Evolutionary conservation across 2,888 invertebrate genomes (phyloP).

Genomic region (Chymomyza caudatula): DNA sequence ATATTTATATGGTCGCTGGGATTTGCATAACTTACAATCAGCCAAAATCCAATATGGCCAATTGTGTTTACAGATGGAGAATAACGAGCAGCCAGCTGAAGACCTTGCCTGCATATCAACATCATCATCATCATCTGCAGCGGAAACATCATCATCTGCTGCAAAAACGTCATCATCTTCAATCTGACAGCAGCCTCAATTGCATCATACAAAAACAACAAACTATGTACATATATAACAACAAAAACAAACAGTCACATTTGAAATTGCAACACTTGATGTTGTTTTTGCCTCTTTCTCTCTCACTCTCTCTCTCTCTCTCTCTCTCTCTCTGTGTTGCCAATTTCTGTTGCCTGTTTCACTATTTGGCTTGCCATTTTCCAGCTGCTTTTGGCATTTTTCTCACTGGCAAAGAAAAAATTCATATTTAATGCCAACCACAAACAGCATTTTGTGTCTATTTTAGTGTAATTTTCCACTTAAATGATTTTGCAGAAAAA

Average conservation of each 20-base stretch:
- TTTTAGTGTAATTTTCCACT: constrained; percentile 70
- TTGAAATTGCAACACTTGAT: background rate
- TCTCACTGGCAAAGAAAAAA: background rate
- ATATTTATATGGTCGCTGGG: background rate
- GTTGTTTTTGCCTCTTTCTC: background rate
- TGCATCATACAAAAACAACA: background rate
- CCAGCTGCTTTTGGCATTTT: constrained; percentile 42
- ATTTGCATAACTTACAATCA: background rate
- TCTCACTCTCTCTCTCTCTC: background rate
- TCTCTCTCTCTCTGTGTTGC: background rate
- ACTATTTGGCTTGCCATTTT: background rate
- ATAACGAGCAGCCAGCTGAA: background rate
- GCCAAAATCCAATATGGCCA: background rate
- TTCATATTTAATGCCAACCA: constrained; percentile 37
- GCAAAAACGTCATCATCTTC: background rate
- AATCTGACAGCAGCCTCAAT: background rate
- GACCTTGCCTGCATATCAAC: background rate
- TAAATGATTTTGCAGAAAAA: constrained; percentile 43
- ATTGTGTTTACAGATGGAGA: background rate
- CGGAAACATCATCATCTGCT: background rate
- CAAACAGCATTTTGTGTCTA: constrained; percentile 66
- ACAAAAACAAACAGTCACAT: background rate
- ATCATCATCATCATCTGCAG: background rate
- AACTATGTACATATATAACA: background rate
- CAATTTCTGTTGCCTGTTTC: background rate